phyloP scores from a whole-genome alignment of 2,888 invertebrate species.

The Apamea epomidion region DNA sequence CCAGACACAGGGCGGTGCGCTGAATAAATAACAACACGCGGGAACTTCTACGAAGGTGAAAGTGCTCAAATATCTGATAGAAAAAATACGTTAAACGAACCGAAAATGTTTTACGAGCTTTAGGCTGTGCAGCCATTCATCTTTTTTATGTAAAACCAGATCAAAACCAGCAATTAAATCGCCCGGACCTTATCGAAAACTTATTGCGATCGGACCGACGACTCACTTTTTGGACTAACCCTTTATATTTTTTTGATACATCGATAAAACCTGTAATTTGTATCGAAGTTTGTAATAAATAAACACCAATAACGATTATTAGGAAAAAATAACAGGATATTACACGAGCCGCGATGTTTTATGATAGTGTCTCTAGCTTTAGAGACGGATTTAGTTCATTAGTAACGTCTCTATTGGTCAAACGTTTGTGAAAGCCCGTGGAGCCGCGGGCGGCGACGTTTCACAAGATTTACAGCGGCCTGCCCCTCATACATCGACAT shows the following conservation, averaged over 20 bases:
- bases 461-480: slow-evolving; percentile 86
- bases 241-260: slow-evolving; percentile 88
- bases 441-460: slow-evolving; percentile 82
- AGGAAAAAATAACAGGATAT: slow-evolving; percentile 90
- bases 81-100: slow-evolving; percentile 84
- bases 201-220: slow-evolving; percentile 90
- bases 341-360: slow-evolving; percentile 84
- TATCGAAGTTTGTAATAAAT: slow-evolving; percentile 89
- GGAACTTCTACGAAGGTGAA: slow-evolving; percentile 83
- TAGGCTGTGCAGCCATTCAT: slow-evolving; percentile 87
- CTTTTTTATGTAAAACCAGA: slow-evolving; percentile 90
- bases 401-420: slow-evolving; percentile 89
- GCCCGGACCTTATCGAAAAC: slow-evolving; percentile 90
- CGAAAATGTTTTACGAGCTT: slow-evolving; percentile 86
- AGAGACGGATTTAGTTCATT: slow-evolving; percentile 82
- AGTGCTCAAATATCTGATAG: slow-evolving; percentile 83
- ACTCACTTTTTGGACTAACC: slow-evolving; percentile 90
- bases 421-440: slow-evolving; percentile 87
- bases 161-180: slow-evolving; percentile 90
- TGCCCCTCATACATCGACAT: slow-evolving; percentile 83
- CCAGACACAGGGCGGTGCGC: slow-evolving; percentile 74
- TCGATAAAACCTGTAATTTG: slow-evolving; percentile 90
- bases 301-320: slow-evolving; percentile 91
- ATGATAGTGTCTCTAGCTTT: slow-evolving; percentile 83
- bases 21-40: slow-evolving; percentile 83